These are phyloP conservation scores for Spodoptera exigua DNA, from an alignment of 2,888 invertebrate genomes.

Conservation along the genomic window DNA sequence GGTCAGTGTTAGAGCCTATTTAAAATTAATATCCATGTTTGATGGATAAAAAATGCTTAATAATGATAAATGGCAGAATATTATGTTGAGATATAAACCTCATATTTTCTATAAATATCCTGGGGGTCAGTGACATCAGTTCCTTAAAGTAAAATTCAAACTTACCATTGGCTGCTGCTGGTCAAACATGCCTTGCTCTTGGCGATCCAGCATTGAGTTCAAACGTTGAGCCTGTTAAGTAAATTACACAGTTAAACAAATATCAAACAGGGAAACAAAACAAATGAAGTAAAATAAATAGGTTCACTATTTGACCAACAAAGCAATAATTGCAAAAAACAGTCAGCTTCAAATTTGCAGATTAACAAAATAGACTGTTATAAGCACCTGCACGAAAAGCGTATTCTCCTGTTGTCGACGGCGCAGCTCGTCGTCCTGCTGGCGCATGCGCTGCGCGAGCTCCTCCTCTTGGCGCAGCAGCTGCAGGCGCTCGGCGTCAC, in stretches of 20 bases:
- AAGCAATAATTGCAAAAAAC: no score
- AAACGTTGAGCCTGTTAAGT: conserved; percentile 88
- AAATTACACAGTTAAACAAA: no score
- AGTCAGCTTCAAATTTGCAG: no score
- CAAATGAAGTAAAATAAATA: no score
- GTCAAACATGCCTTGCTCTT: conserved; percentile 90
- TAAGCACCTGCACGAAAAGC: conserved; percentile 93
- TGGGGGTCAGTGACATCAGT: conserved; percentile 17
- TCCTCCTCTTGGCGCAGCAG: conserved; percentile 93
- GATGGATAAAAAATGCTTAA: no score
- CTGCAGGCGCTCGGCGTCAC: conserved; percentile 91
- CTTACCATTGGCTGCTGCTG: conserved; percentile 87
- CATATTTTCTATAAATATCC: not conserved
- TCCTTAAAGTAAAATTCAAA: conserved; percentile 50
- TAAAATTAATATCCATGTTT: no score
- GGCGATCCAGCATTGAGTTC: conserved; percentile 92
- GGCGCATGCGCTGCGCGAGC: conserved; percentile 93
- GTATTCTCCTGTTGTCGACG: conserved; percentile 96
- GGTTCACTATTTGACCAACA: no score
- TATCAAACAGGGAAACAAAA: no score
- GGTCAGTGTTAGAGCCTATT: no score
- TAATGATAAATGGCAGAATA: no score
- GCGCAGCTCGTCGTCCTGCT: conserved; percentile 95
- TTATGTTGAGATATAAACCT: no score
- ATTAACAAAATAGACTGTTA: no score